Base-by-base conservation (phyloP, 1,140 invertebrate genomes). In the Pristionchus pacificus region DNA sequence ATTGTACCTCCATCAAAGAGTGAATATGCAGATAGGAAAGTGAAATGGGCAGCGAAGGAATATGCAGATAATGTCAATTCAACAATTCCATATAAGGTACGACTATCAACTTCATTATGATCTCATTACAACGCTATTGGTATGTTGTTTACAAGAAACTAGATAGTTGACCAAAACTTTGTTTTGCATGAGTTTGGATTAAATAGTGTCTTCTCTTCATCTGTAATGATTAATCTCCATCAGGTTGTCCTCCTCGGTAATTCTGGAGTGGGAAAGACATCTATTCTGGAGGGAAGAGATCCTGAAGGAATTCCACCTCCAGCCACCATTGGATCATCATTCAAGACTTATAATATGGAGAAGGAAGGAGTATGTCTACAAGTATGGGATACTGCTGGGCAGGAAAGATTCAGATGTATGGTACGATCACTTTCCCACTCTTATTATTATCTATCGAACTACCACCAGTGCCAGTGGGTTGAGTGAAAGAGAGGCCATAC, bases 341-440 rank as follows among this genome's bases (percentile, higher is more conserved):
- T 73, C 28, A 49, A 64, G 10, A 65, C 55, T 57, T 62, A 63
- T 19, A 58, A 67, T 68, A 60, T 72, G 71, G 66, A 60, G 61
- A 60, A 67, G n/a, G 60, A 68, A 0, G 29, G 60, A 59, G 49
- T 66, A 24, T 33, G 33, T 31, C 97, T 98, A 88, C 95, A 98
- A 88, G 97, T 98, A 79, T 98, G 95, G 95, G 95, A 98, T 86
- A 95, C 93, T 74, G 93, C 93, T 77, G 93, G 93, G 58, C 93
- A 96, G 84, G 95, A 95, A 87, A 90, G 93, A 87, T 98, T 96
- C 87, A 95, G 95, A 88, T 96, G 91, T 88, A 89, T 98, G 86
- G 95, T 95, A 72, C 6, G 38, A 10, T 6, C 6, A 10, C 38
- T 19, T 19, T 10, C 38, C 38, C 6, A 6, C 19, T 19, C 38